These are phyloP conservation scores for Drosophila punjabiensis DNA, from an alignment of 1,140 invertebrate species.

Conservation along the genomic window DNA sequence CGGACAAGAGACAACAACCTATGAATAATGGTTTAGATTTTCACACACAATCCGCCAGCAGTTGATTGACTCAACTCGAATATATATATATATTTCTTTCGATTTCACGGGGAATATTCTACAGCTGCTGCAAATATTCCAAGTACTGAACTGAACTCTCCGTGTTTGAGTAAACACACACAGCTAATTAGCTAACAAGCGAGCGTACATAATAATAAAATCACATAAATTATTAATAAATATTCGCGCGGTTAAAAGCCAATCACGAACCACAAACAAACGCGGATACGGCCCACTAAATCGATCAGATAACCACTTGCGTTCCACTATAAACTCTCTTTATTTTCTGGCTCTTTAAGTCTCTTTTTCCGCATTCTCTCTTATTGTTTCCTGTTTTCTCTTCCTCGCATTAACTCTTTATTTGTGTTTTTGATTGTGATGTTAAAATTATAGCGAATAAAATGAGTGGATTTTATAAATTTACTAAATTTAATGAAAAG, in stretches of 20 bases:
- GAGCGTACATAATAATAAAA: constrained; percentile 54
- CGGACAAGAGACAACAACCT: neutral
- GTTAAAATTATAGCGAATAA: neutral
- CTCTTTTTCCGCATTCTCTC: constrained; percentile 7
- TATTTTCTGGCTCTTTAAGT: neutral
- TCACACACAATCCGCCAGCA: neutral
- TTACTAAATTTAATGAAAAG: too few species aligned
- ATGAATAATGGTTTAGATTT: constrained; percentile 8
- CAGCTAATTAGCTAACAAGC: constrained; percentile 36
- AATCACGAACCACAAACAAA: constrained; percentile 46
- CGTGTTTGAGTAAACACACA: constrained; percentile 54
- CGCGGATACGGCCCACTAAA: constrained; percentile 21
- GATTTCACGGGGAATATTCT: neutral
- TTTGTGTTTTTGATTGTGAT: neutral
- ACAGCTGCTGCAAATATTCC: neutral
- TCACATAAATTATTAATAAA: constrained; percentile 67
- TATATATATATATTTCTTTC: neutral
- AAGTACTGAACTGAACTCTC: neutral
- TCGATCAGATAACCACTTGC: constrained; percentile 38
- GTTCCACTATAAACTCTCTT: constrained; percentile 32
- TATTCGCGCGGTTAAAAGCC: constrained; percentile 42
- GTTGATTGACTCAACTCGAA: constrained; percentile 7
- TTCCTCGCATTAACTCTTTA: neutral
- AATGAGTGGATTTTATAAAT: neutral
- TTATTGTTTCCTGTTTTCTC: neutral